Conservation (phyloP, 2,888 invertebrate genomes). For the Tupiocoris notatus region DNA sequence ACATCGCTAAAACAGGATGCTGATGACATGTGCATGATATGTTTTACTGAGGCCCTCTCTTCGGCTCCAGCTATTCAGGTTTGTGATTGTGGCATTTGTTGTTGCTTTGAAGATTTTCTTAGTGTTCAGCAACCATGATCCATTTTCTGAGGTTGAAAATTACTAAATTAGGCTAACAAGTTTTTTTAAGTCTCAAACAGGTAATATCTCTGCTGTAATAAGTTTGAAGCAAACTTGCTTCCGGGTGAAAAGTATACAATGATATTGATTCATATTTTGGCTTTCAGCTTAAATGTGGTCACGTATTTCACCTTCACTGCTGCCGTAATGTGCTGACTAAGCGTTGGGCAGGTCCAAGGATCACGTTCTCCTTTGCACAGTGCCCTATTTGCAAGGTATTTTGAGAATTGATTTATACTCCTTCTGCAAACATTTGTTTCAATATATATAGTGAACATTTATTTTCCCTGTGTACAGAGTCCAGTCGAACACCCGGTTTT, state of each 20-base stretch:
- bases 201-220: no score
- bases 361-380: slow-evolving; percentile 91
- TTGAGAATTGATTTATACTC: slow-evolving; percentile 7
- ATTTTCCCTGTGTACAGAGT: slow-evolving; percentile 60
- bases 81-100: neutral
- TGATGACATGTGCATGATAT: slow-evolving; percentile 99
- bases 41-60: slow-evolving; percentile 94
- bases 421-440: no score
- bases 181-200: no score
- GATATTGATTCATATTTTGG: no score
- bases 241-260: no score
- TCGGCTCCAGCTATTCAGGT: slow-evolving; percentile 92
- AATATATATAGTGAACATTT: no score
- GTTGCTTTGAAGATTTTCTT: no score
- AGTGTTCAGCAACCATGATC: no score
- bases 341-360: slow-evolving; percentile 92
- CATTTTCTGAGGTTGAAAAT: no score
- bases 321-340: slow-evolving; percentile 78
- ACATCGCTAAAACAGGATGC: slow-evolving; percentile 80
- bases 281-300: slow-evolving; percentile 82
- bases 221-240: no score
- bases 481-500: slow-evolving; percentile 82
- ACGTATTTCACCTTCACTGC: slow-evolving; percentile 94
- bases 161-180: no score
- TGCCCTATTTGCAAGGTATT: slow-evolving; percentile 95